These are phyloP conservation scores for Otis tarda DNA, from an alignment of 2,113 vertebrate species.

Conservation along the genomic window DNA sequence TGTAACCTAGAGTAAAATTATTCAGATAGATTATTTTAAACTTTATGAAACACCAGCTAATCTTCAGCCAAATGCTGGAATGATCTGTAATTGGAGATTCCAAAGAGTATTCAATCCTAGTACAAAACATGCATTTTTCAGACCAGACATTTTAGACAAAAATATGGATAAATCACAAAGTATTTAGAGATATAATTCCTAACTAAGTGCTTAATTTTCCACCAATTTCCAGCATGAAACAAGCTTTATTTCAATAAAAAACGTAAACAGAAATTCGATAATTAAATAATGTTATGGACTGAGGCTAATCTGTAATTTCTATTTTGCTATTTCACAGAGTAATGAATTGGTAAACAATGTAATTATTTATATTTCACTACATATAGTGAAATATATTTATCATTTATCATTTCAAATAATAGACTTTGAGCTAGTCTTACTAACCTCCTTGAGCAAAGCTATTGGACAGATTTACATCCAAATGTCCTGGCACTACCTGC, in stretches of 20 bases:
- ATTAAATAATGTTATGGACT: not conserved
- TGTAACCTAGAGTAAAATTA: not conserved
- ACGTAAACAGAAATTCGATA: not conserved
- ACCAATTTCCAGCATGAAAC: not conserved
- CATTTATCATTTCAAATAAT: conserved; percentile 53
- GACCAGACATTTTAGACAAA: not conserved
- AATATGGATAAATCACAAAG: not conserved
- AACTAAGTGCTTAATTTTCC: not conserved
- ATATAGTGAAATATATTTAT: not conserved
- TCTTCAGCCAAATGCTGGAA: not conserved
- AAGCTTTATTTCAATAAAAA: not conserved
- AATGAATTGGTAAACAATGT: not conserved
- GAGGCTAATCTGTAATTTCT: not conserved
- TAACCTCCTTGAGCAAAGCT: conserved; percentile 97
- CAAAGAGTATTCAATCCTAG: not conserved
- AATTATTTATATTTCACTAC: conserved; percentile 11
- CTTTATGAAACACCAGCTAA: not conserved
- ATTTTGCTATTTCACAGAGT: not conserved
- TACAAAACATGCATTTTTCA: conserved; percentile 13
- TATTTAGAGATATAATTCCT: not conserved
- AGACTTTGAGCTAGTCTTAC: conserved; percentile 82
- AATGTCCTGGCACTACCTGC: conserved; percentile 94
- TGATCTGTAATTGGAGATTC: not conserved
- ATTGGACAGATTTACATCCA: conserved; percentile 94
- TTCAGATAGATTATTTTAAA: not conserved